phyloP scores from a whole-genome alignment of 2,888 invertebrate species.

The Oscheius myriophilus region DNA sequence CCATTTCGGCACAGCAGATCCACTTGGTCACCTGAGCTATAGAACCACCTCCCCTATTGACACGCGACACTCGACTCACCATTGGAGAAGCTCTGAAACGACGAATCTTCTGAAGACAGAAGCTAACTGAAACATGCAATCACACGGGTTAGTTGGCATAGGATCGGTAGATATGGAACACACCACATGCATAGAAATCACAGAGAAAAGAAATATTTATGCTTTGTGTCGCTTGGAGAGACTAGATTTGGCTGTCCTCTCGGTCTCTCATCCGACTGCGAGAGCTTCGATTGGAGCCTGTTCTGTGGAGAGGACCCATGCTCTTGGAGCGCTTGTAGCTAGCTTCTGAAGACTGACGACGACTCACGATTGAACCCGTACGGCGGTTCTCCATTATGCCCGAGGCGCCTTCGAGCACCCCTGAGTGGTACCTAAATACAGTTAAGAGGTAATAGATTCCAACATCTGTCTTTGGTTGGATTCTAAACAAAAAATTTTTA shows the following conservation, averaged over 20 bases:
- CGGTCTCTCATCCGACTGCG: conserved; percentile 42
- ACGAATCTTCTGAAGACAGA: background rate
- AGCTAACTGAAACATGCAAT: conserved; percentile 9
- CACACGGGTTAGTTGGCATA: background rate
- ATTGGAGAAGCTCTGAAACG: background rate
- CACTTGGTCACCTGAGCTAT: background rate
- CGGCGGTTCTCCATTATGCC: conserved; percentile 42
- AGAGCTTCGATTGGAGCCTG: conserved; percentile 41
- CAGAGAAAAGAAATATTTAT: conserved; percentile 1
- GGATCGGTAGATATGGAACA: conserved; percentile 3
- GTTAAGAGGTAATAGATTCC: too few relatives aligned
- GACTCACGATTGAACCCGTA: conserved; percentile 37
- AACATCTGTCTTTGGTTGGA: too few relatives aligned
- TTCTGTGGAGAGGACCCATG: conserved; percentile 55
- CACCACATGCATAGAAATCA: conserved; percentile 5
- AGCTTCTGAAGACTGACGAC: conserved; percentile 41
- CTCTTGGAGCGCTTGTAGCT: conserved; percentile 47
- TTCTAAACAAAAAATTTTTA: too few relatives aligned
- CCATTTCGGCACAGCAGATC: conserved; percentile 9
- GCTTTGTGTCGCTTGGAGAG: background rate
- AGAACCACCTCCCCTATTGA: background rate
- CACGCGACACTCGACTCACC: too few relatives aligned
- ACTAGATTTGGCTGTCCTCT: conserved; percentile 53
- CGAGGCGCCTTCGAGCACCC: conserved; percentile 39
- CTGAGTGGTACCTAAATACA: conserved; percentile 40